These are phyloP conservation scores for Patella caerulea DNA, from an alignment of 2,888 invertebrate genomes.

Conservation along the genomic window DNA sequence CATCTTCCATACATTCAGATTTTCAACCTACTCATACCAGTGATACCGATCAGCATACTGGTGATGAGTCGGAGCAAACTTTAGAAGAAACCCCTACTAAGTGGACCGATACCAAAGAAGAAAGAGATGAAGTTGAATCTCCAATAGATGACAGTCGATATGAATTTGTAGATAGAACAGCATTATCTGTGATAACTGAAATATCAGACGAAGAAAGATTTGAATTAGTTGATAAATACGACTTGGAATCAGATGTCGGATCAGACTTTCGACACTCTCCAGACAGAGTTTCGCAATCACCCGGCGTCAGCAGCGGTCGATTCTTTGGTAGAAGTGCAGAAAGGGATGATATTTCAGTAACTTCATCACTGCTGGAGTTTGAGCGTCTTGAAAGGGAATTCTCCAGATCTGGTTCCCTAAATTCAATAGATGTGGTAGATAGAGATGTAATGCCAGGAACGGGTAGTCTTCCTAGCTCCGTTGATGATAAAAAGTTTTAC, in stretches of 20 bases:
- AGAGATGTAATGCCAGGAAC: slow-evolving; percentile 76
- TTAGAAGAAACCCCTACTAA: slow-evolving; percentile 26
- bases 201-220: slow-evolving; percentile 65
- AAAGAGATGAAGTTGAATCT: slow-evolving; percentile 48
- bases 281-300: slow-evolving; percentile 79
- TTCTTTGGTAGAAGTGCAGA: slow-evolving; percentile 87
- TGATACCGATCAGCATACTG: slow-evolving; percentile 27
- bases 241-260: slow-evolving; percentile 79
- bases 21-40: slow-evolving; percentile 72
- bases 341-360: slow-evolving; percentile 92
- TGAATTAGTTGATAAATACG: slow-evolving; percentile 74
- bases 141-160: slow-evolving; percentile 64
- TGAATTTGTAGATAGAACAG: slow-evolving; percentile 64
- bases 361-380: slow-evolving; percentile 90
- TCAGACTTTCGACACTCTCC: slow-evolving; percentile 80
- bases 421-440: slow-evolving; percentile 53
- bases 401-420: slow-evolving; percentile 48
- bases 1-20: slow-evolving; percentile 73
- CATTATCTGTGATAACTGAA: slow-evolving; percentile 64
- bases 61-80: slow-evolving; percentile 20
- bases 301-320: slow-evolving; percentile 78
- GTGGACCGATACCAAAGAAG: slow-evolving; percentile 27
- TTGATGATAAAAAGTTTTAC: slow-evolving; percentile 54
- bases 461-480: slow-evolving; percentile 67
- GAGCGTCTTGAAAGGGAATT: slow-evolving; percentile 91